A percentile compares a stretch with the other conserved stretches of the same genome.
These are phyloP conservation scores for Moxostoma hubbsi DNA, from an alignment of 2,797 vertebrate species.

Conservation along the genomic window DNA sequence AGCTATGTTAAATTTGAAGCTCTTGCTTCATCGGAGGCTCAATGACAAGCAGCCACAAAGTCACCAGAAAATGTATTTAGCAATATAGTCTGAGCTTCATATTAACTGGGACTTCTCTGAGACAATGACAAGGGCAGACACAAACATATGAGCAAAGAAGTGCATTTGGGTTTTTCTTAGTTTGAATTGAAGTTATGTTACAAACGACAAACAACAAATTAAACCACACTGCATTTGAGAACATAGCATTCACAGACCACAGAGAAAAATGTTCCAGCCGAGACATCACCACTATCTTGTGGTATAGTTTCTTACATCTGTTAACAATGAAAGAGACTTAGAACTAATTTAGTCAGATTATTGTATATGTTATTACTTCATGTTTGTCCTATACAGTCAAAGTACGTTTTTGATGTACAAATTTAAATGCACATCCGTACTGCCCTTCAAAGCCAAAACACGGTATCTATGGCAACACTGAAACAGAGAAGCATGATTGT, in stretches of 20 bases:
- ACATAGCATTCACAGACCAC: neutral
- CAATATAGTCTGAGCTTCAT: neutral
- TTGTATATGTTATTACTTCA: neutral
- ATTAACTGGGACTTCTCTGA: neutral
- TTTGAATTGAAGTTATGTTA: neutral
- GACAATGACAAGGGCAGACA: constrained; percentile 6
- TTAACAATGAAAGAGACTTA: constrained; percentile 12
- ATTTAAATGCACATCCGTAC: neutral
- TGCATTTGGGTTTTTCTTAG: neutral
- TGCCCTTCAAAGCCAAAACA: no score
- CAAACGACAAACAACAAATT: constrained; percentile 18
- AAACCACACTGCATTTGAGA: neutral
- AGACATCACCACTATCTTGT: constrained; percentile 7
- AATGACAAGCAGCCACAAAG: constrained; percentile 19
- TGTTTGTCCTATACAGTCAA: neutral
- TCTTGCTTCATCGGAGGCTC: neutral
- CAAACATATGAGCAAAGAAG: neutral
- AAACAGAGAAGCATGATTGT: no score
- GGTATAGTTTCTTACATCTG: constrained; percentile 7
- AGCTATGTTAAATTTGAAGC: neutral
- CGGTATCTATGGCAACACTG: no score
- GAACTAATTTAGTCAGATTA: neutral
- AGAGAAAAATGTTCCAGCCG: neutral
- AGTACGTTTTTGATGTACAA: neutral
- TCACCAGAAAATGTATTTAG: constrained; percentile 2